phyloP scores from a whole-genome alignment of 2,113 vertebrate species.

The Bagarius yarrelli region DNA sequence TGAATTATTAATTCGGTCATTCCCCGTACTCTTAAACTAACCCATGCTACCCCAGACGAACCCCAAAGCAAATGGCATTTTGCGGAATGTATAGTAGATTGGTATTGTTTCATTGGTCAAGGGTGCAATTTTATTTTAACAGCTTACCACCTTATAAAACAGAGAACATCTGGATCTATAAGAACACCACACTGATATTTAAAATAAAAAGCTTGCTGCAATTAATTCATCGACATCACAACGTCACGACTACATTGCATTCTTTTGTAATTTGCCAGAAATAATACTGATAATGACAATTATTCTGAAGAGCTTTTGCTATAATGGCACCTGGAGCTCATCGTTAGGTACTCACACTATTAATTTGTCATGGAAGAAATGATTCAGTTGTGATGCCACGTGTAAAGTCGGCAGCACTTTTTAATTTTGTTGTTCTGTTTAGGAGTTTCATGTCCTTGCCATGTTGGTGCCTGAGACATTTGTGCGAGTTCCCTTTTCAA shows the following conservation, averaged over 20 bases:
- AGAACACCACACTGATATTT: background rate
- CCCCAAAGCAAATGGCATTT: background rate
- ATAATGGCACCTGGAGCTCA: background rate
- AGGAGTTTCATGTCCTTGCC: background rate
- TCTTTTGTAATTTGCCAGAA: background rate
- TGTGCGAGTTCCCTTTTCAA: too few species aligned
- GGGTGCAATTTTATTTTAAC: background rate
- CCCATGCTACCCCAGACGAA: background rate
- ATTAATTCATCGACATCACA: background rate
- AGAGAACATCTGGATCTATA: background rate
- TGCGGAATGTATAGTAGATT: background rate
- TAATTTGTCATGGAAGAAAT: background rate
- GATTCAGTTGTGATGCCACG: background rate
- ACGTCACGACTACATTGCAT: too few species aligned
- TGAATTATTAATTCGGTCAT: too few species aligned
- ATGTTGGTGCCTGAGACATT: too few species aligned
- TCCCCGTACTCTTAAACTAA: background rate
- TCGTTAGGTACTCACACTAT: background rate
- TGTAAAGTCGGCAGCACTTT: background rate
- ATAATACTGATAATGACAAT: background rate
- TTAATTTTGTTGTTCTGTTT: background rate
- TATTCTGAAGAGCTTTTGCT: background rate
- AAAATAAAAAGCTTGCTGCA: background rate
- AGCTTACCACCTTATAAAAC: background rate
- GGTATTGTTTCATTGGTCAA: background rate